These are phyloP conservation scores for Gulo gulo DNA, from an alignment of 2,113 vertebrate species.

Conservation along the genomic window DNA sequence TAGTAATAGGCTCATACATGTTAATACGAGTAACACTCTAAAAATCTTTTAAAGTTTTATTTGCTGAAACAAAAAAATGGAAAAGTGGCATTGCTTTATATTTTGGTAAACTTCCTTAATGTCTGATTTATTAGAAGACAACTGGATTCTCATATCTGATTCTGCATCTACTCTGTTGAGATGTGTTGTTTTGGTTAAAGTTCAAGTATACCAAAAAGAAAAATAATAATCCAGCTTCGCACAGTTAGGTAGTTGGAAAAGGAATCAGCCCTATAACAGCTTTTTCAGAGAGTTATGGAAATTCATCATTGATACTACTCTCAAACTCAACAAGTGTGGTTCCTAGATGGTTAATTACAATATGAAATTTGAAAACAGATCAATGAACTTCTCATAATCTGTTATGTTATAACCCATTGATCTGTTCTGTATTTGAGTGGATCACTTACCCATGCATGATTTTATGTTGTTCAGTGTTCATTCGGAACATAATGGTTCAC, in stretches of 20 bases:
- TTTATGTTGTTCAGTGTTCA: not conserved
- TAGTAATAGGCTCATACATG: not conserved
- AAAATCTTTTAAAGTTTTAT: not conserved
- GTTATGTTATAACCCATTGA: not conserved
- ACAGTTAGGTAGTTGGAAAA: not conserved
- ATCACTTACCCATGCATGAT: not conserved
- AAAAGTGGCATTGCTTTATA: not conserved
- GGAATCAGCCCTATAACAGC: not conserved
- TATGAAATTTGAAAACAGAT: not conserved
- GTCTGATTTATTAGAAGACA: not conserved
- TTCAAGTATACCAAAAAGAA: not conserved
- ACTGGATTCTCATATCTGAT: not conserved
- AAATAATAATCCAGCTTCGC: not conserved
- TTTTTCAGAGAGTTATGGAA: not conserved
- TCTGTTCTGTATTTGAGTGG: not conserved
- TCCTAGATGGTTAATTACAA: not conserved
- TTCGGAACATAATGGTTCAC: not conserved
- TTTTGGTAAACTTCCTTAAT: constrained; percentile 1
- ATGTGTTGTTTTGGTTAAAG: not conserved
- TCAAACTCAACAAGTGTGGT: not conserved
- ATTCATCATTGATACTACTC: not conserved
- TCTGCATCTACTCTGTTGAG: not conserved
- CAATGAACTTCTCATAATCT: not conserved
- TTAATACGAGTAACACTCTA: not conserved
- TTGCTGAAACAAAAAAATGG: constrained; percentile 8